phyloP scores from a whole-genome alignment of 2,888 invertebrate species.

The Clostera curtula region DNA sequence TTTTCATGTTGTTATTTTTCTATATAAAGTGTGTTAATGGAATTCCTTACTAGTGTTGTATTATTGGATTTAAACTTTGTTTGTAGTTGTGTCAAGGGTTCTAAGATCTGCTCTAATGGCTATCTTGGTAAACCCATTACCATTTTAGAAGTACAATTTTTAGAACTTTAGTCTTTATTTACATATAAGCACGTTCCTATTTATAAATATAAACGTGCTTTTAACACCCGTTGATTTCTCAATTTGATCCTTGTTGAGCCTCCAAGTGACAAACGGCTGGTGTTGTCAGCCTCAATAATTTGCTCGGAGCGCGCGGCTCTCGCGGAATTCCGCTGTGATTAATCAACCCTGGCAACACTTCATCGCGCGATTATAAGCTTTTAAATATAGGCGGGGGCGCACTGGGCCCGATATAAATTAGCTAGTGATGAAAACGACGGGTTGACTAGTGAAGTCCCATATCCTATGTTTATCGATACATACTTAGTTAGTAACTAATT shows the following conservation, averaged over 20 bases:
- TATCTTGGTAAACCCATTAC: too few relatives aligned
- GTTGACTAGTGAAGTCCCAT: conserved; percentile 32
- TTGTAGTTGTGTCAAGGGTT: too few relatives aligned
- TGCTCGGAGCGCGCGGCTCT: conserved; percentile 30
- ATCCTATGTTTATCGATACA: too few relatives aligned
- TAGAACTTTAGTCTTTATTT: too few relatives aligned
- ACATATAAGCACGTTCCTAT: too few relatives aligned
- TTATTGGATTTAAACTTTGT: too few relatives aligned
- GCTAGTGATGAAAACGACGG: conserved; percentile 56
- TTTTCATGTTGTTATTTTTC: too few relatives aligned
- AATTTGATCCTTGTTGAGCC: conserved; percentile 28
- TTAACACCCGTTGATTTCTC: conserved; percentile 23
- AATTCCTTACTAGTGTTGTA: too few relatives aligned
- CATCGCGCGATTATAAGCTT: conserved; percentile 72
- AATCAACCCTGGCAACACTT: conserved; percentile 64
- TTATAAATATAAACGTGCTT: neutral
- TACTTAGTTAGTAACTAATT: too few relatives aligned
- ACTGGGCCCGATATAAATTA: conserved; percentile 64
- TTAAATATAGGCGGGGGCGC: conserved; percentile 61
- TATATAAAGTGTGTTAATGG: too few relatives aligned
- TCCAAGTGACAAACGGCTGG: conserved; percentile 23
- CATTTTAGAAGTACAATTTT: too few relatives aligned
- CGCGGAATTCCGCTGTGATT: conserved; percentile 48
- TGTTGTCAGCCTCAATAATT: conserved; percentile 28
- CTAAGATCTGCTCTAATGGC: too few relatives aligned